Evolutionary conservation across 2,113 vertebrate genomes (phyloP), one percentile per base, ranked within the genome.

Genomic region (Festucalex cinctus): DNA sequence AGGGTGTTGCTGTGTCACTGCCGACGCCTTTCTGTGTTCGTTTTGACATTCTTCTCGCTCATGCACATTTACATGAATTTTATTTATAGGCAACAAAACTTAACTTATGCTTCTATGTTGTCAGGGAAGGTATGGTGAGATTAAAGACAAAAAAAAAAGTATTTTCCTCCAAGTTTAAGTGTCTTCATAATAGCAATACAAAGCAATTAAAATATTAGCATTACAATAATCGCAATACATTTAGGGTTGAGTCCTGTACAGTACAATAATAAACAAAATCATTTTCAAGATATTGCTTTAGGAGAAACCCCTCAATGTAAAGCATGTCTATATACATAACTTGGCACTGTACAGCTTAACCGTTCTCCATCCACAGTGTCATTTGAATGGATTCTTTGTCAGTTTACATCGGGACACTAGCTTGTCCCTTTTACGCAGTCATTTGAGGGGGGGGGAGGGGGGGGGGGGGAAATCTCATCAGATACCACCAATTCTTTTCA

Each of bases 201-300:
- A 91, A 86, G 86, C 89, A 91, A 90, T 89, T 77, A 87, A 84
- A 90, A 88, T 86, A 86, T 83, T 88, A 89, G 85, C 78, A 84
- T 85, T 74, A 85, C 74, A 86, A 86, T 88, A 90, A 90, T 86
- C 82, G 89, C 91, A 93, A 92, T 92, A 92, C 91, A 92, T 90
- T 90, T 92, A 88, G 91, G 91, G 90, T 88, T 85, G 90, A 88
- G 85, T 91, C 81, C 91, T 93, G 92, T 92, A 93, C 91, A 93
- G 83, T 92, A 89, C 88, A 92, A 91, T 90, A 89, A 88, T 89
- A 91, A 90, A 91, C 90, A 89, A 91, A 91, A 90, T 90, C 87
- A 83, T 85, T 91, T 82, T 89, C 86, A 90, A 91, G 91, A 92
- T 93, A 92, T 92, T 93, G 91, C 91, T 93, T 93, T 92, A 89